These are phyloP conservation scores for Sardinella longiceps DNA, from an alignment of 2,797 vertebrate species.

Conservation along the genomic window DNA sequence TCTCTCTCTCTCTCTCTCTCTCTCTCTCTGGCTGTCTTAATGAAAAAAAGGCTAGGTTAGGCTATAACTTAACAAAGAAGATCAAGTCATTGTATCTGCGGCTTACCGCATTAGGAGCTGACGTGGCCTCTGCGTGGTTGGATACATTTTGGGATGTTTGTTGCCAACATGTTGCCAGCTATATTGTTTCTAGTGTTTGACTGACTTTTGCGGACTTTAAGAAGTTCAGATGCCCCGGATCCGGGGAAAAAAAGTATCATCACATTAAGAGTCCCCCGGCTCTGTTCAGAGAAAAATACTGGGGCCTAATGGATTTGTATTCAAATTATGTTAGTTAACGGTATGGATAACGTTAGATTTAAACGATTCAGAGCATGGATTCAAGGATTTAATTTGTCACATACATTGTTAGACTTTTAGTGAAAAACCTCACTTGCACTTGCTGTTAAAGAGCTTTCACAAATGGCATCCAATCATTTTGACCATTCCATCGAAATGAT, in stretches of 20 bases:
- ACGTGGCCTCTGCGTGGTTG: neutral
- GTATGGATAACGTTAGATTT: too few species aligned
- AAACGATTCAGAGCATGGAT: too few species aligned
- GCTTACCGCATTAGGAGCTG: conserved; percentile 12
- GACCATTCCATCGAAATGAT: too few species aligned
- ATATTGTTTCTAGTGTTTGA: neutral
- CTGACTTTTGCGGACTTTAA: neutral
- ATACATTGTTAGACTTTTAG: too few species aligned
- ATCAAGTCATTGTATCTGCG: neutral
- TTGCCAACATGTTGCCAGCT: neutral
- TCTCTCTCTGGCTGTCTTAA: neutral
- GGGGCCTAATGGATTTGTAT: too few species aligned
- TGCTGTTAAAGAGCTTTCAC: too few species aligned
- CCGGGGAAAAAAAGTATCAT: neutral
- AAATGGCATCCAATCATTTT: too few species aligned
- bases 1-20: neutral
- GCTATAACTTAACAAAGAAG: neutral
- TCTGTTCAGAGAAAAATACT: too few species aligned
- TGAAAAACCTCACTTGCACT: too few species aligned
- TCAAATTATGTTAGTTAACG: too few species aligned
- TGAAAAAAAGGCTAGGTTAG: neutral
- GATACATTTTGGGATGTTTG: neutral
- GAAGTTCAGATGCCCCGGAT: neutral
- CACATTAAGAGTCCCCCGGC: neutral
- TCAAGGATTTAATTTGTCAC: too few species aligned